Base-by-base conservation (phyloP, 2,888 invertebrate species). In the Acleris emargana region DNA sequence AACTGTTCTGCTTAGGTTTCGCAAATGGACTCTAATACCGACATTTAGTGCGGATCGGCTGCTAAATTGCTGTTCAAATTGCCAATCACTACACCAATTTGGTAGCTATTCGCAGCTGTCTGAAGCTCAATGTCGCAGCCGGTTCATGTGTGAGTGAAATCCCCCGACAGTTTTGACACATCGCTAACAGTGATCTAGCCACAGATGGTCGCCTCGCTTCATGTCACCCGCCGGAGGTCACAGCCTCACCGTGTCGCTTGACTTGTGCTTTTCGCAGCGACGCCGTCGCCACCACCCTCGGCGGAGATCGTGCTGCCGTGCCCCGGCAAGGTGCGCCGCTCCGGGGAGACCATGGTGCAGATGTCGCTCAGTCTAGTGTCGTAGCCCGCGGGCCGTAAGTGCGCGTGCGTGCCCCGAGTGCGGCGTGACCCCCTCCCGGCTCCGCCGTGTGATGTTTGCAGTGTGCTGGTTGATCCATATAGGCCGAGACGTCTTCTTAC, bases 251-350 rank as follows among this genome's bases (percentile, higher is more conserved):
- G 58, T 49, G 47, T 58, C 47, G 62, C 55, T 60, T 59, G 57
- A 67, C 55, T 53, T 57, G 71, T 73, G 78, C 72, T 86, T 83
- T 83, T 74, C 80, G 71, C 85, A 72, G 75, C 78, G 61, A 70
- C 76, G 59, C 72, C 78, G 71, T 73, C 80, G 58, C 79, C 82
- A 68, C 77, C 79, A 67, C 83, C 82, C 43, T 82, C 82, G 50
- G 87, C 87, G 62, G 83, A 78, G 71, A 80, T 81, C 70, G 90
- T 92, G 74, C 78, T 88, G 74, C 92, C 93, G 53, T 84, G 89
- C 69, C 90, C 93, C 67, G 93, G 93, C 74, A 83, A 82, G 73
- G 90, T 93, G 73, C 87, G 88, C 73, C 78, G 74, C 68, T 73
- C 83, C 70, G 88, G 85, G 69, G 85, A 85, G 74, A 73, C 80